Percentiles rank a stretch among this genome's conserved stretches.
These are phyloP conservation scores for Setophaga coronata DNA, from an alignment of 2,113 vertebrate species.

Conservation along the genomic window DNA sequence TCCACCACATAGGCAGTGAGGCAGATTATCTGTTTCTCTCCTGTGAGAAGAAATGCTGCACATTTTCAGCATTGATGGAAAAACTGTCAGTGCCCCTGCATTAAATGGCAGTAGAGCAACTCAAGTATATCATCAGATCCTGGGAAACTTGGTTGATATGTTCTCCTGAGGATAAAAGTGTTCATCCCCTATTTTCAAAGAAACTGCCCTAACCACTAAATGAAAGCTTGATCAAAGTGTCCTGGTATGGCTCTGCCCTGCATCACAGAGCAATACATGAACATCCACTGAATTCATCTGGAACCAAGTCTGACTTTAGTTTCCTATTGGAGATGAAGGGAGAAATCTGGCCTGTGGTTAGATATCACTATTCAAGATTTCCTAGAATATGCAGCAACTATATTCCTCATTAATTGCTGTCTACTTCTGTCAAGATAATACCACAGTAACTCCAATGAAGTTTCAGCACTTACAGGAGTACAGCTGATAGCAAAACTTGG, in stretches of 20 bases:
- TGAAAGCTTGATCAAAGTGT: neutral
- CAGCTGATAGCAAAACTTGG: slow-evolving; percentile 38
- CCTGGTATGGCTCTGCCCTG: neutral
- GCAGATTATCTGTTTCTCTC: neutral
- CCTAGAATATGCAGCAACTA: neutral
- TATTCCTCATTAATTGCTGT: neutral
- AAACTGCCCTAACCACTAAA: neutral
- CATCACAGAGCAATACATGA: neutral
- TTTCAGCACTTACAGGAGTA: neutral
- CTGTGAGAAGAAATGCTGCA: neutral
- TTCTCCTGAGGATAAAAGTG: neutral
- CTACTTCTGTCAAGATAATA: neutral
- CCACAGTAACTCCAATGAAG: neutral
- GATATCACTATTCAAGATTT: neutral
- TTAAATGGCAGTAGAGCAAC: neutral
- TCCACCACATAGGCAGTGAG: neutral
- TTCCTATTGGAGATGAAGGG: neutral
- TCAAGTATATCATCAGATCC: neutral
- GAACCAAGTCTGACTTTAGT: neutral
- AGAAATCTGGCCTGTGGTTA: neutral
- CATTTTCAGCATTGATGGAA: neutral
- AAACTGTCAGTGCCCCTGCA: neutral
- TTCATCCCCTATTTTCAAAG: neutral
- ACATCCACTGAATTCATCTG: neutral
- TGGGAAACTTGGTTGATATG: neutral